phyloP scores from a whole-genome alignment of 92 coral and sea anemone genomes.

The Parazoanthus atlanticus region DNA sequence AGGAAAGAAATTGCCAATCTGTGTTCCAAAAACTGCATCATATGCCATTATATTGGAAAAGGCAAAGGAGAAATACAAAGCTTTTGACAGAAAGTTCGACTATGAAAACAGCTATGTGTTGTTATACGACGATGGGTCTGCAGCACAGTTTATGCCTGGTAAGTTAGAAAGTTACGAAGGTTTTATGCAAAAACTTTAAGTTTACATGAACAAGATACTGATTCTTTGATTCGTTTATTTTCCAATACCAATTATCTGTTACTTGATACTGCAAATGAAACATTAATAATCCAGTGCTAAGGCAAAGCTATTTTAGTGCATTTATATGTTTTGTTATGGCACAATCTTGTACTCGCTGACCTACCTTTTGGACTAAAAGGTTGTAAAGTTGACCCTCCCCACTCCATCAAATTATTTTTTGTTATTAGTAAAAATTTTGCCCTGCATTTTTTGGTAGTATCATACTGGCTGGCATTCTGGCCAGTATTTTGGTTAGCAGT shows the following conservation, averaged over 20 bases:
- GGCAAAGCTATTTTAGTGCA: conserved; percentile 13
- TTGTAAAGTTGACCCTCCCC: background rate
- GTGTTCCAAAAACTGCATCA: conserved; percentile 60
- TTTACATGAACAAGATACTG: background rate
- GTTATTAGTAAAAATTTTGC: conserved; percentile 18
- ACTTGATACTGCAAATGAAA: conserved; percentile 20
- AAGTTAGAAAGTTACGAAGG: conserved; percentile 26
- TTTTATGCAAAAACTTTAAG: conserved; percentile 11
- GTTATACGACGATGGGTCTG: conserved; percentile 64
- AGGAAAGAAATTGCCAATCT: conserved; percentile 61
- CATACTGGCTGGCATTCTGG: conserved; percentile 11
- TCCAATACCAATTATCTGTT: conserved; percentile 15
- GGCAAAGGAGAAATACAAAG: conserved; percentile 68
- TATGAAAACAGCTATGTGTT: conserved; percentile 52
- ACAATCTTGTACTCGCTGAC: too few species aligned
- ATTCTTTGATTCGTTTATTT: conserved; percentile 13
- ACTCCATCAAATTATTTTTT: background rate
- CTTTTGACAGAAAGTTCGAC: conserved; percentile 72
- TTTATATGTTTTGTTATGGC: conserved; percentile 15
- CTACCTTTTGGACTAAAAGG: conserved; percentile 5
- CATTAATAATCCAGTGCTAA: conserved; percentile 18
- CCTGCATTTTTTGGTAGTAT: conserved; percentile 11
- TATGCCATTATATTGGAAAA: conserved; percentile 59
- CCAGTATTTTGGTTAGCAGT: conserved; percentile 21
- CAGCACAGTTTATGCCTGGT: conserved; percentile 65